Evolutionary conservation across 1,140 invertebrate genomes (phyloP).

Genomic region (Vollenhovia emeryi): DNA sequence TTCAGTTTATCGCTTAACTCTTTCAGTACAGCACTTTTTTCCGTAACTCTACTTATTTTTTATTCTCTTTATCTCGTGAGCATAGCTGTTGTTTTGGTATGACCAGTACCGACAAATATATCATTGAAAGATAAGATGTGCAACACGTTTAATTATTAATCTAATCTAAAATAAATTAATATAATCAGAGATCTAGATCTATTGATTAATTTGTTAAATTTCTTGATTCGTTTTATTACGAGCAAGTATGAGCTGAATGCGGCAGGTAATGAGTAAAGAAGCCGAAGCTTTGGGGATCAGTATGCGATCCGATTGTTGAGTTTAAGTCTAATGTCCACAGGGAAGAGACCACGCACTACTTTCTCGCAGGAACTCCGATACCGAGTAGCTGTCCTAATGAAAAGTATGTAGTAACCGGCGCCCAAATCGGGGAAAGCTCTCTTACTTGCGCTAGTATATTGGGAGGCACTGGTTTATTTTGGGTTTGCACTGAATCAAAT

Average conservation of each 20-base stretch:
- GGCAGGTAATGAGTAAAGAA: neutral
- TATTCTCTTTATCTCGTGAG: slow-evolving; percentile 13
- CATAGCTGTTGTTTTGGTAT: neutral
- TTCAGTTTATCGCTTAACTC: slow-evolving; percentile 32
- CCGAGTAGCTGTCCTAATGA: slow-evolving; percentile 85
- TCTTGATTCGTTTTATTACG: neutral
- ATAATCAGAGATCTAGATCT: neutral
- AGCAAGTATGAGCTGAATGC: neutral
- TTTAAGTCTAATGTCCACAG: slow-evolving; percentile 82
- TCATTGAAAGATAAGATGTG: slow-evolving; percentile 18
- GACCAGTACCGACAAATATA: neutral
- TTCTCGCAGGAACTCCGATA: slow-evolving; percentile 86
- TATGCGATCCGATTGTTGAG: slow-evolving; percentile 73
- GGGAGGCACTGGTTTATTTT: slow-evolving; percentile 65
- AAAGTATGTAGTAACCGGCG: slow-evolving; percentile 84
- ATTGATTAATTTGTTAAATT: slow-evolving; percentile 13
- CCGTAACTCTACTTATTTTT: neutral
- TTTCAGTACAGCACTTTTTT: slow-evolving; percentile 7
- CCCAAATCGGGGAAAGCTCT: slow-evolving; percentile 51
- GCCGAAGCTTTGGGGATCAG: slow-evolving; percentile 48
- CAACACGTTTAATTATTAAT: slow-evolving; percentile 17
- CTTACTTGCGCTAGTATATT: slow-evolving; percentile 59
- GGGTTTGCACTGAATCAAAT: slow-evolving; percentile 40
- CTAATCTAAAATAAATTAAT: too few species aligned
- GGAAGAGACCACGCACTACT: slow-evolving; percentile 84